Evolutionary conservation across 2,113 vertebrate species (phyloP), one percentile per base, ranked within the genome.

Genomic region (Pomatorhinus ruficollis): DNA sequence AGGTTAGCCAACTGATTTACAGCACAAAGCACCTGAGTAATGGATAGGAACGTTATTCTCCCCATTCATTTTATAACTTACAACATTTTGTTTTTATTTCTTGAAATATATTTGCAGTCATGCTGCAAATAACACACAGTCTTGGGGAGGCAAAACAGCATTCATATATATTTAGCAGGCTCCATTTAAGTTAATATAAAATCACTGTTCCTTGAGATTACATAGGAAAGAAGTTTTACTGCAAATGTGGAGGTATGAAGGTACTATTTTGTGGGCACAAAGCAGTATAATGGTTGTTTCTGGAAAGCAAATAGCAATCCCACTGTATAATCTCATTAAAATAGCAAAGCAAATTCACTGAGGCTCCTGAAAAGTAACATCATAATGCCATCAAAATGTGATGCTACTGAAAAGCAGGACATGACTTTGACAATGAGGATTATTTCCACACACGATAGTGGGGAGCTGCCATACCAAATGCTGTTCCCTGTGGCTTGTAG

Each of bases 171-270:
- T 81, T 91, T 64, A 81, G 20, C 6, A 87, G 65, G 27, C 7
- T 12, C 18, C 65, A 85, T 89, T 95, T 89, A 82, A 79, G n/a
- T 79, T 95, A 61, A 57, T 87, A 82, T 45, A 82, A 93, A 96
- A 91, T 65, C 91, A 91, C 35, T 72, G 66, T 65, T 91, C 87
- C 82, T 89, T 96, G 91, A 93, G 85, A 93, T 95, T 89, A 63
- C 15, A 44, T 52, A 33, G 7, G 28, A 71, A 90, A 78, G 33
- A 53, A 60, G 11, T 56, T 79, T 89, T 75, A 80, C 37, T 70
- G 35, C 61, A 83, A 53, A 42, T 35, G n/a, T 69, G 53, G 65
- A 69, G 31, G 23, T 52, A 83, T n/a, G 27, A 78, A 90, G 44
- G 25, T 22, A 37, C 18, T 22, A 17, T 14, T 84, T 52, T 71